A percentile compares a stretch with the other conserved stretches of the same genome.
Conservation (phyloP, 64 coral and sea anemone genomes). For the Dendrophyllia cribrosa region DNA sequence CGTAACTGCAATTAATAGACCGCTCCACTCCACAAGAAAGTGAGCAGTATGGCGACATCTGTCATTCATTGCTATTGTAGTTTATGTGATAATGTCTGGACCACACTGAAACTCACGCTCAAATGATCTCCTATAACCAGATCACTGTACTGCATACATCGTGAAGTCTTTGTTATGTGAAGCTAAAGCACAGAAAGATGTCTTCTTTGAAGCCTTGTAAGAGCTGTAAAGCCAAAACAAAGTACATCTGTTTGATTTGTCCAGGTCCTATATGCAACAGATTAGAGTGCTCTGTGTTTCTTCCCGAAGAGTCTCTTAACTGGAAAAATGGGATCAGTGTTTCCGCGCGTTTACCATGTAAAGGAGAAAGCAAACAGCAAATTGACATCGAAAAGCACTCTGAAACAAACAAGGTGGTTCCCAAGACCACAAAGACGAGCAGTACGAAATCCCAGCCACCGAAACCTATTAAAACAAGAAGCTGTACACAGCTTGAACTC, state of each 20-base stretch:
- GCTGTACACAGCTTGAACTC: no score
- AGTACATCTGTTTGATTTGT: constrained; percentile 73
- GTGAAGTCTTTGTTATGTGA: constrained; percentile 1
- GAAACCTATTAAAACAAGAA: no score
- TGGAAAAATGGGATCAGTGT: constrained; percentile 56
- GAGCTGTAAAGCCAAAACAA: constrained; percentile 62
- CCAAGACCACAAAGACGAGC: not conserved
- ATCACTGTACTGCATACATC: not conserved
- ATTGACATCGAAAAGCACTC: constrained; percentile 8
- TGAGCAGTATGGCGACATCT: not conserved
- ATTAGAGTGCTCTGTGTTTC: constrained; percentile 50
- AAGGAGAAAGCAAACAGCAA: constrained; percentile 17
- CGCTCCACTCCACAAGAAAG: not conserved
- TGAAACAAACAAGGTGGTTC: not conserved
- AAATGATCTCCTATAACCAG: not conserved
- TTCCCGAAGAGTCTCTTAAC: constrained; percentile 62
- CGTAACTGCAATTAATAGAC: not conserved
- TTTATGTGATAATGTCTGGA: no score
- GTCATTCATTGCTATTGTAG: not conserved
- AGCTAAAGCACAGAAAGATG: constrained; percentile 27
- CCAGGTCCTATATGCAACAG: constrained; percentile 58
- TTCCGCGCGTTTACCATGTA: constrained; percentile 61
- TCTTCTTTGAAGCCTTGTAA: constrained; percentile 46
- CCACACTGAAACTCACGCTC: no score
- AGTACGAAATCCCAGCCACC: constrained; percentile 3